Conservation (phyloP, 2,797 vertebrate species). For the Sebastes itinus region DNA sequence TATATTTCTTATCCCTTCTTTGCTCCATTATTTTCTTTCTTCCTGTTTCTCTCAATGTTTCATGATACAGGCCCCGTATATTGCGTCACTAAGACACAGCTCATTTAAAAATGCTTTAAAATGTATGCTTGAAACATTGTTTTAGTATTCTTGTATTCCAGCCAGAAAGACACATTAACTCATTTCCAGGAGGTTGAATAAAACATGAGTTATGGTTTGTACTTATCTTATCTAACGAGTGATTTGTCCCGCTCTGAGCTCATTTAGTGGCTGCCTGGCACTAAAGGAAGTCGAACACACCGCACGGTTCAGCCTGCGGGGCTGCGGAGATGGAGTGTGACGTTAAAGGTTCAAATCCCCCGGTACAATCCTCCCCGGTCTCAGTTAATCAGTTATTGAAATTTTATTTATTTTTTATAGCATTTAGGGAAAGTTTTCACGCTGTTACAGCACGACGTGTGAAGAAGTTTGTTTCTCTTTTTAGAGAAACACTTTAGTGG, state of each 20-base stretch:
- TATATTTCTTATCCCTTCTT: background rate
- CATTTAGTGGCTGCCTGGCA: constrained; percentile 15
- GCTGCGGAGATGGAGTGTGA: too few species aligned
- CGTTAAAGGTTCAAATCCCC: background rate
- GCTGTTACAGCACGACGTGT: too few species aligned
- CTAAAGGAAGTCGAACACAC: background rate
- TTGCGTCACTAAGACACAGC: background rate
- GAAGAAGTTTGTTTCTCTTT: too few species aligned
- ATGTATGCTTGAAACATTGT: background rate
- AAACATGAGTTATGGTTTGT: constrained; percentile 18
- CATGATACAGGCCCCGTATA: background rate
- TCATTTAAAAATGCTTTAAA: background rate
- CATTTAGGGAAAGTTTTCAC: background rate
- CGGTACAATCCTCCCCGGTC: too few species aligned
- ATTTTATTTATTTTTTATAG: background rate
- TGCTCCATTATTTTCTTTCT: background rate
- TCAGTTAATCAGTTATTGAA: too few species aligned
- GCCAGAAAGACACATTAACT: background rate
- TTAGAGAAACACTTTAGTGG: too few species aligned
- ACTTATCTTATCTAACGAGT: constrained; percentile 23
- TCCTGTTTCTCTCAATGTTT: too few species aligned
- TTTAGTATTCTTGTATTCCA: background rate
- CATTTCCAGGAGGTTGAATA: constrained; percentile 5
- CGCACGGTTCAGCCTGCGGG: background rate
- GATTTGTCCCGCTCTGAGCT: constrained; percentile 20